Evolutionary conservation across 1,140 invertebrate species (phyloP).

Genomic region (Dreissena polymorpha): DNA sequence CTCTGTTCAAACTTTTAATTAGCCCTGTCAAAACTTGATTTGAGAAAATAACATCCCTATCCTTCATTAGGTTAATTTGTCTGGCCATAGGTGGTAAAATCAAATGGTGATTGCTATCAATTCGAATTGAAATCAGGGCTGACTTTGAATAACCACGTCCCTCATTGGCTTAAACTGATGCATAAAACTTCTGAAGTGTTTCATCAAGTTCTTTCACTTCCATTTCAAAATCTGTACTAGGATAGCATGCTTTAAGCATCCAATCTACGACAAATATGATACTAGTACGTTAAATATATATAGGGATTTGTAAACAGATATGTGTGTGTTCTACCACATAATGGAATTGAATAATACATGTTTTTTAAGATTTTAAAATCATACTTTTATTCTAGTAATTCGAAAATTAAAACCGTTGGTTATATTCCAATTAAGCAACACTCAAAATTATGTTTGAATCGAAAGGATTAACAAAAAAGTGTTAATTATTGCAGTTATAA

Average conservation of each 20-base stretch:
- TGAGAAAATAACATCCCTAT: conserved; percentile 10
- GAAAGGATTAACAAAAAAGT: too few species aligned
- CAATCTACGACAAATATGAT: neutral
- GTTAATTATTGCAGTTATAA: too few species aligned
- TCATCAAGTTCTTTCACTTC: conserved; percentile 14
- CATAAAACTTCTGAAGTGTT: conserved; percentile 4
- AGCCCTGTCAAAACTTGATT: conserved; percentile 10
- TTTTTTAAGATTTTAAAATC: too few species aligned
- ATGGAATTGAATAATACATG: too few species aligned
- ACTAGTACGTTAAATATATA: too few species aligned
- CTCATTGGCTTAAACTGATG: neutral
- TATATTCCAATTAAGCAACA: too few species aligned
- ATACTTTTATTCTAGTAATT: too few species aligned
- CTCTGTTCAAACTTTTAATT: conserved; percentile 26
- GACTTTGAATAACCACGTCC: conserved; percentile 12
- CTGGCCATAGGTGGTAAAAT: conserved; percentile 6
- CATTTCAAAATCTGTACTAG: conserved; percentile 14
- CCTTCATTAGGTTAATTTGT: conserved; percentile 5
- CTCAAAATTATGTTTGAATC: too few species aligned
- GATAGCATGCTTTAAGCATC: conserved; percentile 10
- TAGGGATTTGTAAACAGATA: too few species aligned
- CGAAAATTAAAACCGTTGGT: too few species aligned
- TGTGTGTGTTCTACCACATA: too few species aligned
- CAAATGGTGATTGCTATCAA: neutral
- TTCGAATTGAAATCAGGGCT: conserved; percentile 7